A percentile compares a stretch with the other conserved stretches of the same genome.
phyloP scores from a whole-genome alignment of 2,888 invertebrate species.

The Melieria picta region DNA sequence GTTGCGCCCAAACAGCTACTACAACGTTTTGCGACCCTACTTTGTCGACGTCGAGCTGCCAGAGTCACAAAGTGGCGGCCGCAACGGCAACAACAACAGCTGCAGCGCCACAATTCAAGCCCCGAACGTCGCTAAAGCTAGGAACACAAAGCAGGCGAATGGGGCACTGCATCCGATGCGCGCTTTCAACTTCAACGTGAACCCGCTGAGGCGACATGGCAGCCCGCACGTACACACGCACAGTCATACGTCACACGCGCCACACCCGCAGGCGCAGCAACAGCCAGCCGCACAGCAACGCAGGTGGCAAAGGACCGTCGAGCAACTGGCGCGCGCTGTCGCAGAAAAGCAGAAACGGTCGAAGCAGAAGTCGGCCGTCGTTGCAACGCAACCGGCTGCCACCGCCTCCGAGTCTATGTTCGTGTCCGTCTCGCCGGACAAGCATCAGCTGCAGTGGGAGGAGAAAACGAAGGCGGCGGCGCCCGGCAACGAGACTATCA shows the following conservation, averaged over 20 bases:
- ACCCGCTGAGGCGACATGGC: slow-evolving; percentile 20
- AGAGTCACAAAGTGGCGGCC: background rate
- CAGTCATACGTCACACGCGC: too few species aligned
- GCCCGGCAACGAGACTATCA: background rate
- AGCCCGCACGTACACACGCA: too few species aligned
- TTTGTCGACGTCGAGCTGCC: slow-evolving; percentile 7
- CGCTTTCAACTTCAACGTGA: slow-evolving; percentile 14
- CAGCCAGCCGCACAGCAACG: background rate
- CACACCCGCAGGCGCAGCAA: too few species aligned
- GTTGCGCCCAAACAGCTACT: slow-evolving; percentile 23
- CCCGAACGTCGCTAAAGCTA: background rate
- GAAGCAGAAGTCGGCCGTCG: too few species aligned
- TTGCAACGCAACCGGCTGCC: background rate
- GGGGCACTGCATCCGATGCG: background rate
- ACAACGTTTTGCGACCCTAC: slow-evolving; percentile 15
- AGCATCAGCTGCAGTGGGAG: background rate
- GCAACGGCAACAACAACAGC: background rate
- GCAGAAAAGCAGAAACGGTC: too few species aligned
- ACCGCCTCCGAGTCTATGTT: background rate
- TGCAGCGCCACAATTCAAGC: background rate
- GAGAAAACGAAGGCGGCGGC: background rate
- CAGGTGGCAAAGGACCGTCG: slow-evolving; percentile 1
- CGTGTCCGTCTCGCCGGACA: background rate
- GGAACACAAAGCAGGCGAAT: background rate
- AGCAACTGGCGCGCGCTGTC: slow-evolving; percentile 4